Conservation (phyloP, 35 echinoderm and acorn worm genomes). For the Heliocidaris tuberculata region DNA sequence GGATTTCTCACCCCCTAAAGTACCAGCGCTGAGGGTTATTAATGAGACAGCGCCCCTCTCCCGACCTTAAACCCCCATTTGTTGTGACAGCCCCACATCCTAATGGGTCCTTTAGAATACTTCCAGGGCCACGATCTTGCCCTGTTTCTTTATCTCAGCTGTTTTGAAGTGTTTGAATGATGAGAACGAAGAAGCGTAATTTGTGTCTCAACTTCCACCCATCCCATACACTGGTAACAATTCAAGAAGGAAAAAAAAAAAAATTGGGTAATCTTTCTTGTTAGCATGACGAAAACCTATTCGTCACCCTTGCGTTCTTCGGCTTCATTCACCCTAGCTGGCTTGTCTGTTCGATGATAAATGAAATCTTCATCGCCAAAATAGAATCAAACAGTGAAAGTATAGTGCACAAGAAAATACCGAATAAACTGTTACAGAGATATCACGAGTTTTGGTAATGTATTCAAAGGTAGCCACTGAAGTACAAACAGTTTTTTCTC, state of each 20-base stretch:
- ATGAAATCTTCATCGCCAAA: too few species aligned
- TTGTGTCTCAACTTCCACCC: neutral
- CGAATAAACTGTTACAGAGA: too few species aligned
- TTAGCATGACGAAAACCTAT: neutral
- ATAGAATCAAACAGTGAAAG: too few species aligned
- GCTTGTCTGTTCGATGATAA: neutral
- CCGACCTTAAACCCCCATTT: slow-evolving; percentile 42
- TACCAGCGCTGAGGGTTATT: slow-evolving; percentile 1
- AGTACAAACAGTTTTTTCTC: too few species aligned
- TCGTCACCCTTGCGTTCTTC: neutral
- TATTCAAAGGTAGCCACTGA: too few species aligned
- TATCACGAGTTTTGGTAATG: too few species aligned
- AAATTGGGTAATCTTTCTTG: neutral
- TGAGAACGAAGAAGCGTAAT: neutral
- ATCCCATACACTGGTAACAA: neutral
- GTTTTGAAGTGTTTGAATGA: slow-evolving; percentile 2
- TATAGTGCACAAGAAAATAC: too few species aligned
- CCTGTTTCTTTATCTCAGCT: neutral
- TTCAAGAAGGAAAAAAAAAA: neutral
- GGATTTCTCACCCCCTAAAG: slow-evolving; percentile 29
- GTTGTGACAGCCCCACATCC: slow-evolving; percentile 24
- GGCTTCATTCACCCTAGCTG: neutral
- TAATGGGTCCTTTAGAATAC: slow-evolving; percentile 10
- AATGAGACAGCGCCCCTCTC: slow-evolving; percentile 12
- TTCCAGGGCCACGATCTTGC: neutral